Conservation (phyloP, 2,888 invertebrate genomes). For the Drosophila anomalata region DNA sequence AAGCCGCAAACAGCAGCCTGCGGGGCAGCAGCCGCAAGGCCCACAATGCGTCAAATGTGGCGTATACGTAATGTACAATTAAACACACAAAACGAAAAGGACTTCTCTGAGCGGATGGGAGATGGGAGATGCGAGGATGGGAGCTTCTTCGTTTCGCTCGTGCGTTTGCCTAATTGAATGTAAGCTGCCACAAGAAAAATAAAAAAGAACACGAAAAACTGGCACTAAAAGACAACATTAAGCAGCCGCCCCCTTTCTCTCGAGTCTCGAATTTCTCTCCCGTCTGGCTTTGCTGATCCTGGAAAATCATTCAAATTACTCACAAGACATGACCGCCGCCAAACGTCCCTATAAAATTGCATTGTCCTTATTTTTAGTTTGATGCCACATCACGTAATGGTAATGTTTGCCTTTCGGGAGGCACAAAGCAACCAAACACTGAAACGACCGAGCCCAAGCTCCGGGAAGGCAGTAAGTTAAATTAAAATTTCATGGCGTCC, state of each 20-base stretch:
- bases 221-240: conserved; percentile 61
- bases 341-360: conserved; percentile 76
- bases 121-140: neutral
- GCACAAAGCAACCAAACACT: conserved; percentile 16
- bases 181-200: conserved; percentile 64
- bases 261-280: neutral
- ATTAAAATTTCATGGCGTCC: conserved; percentile 69
- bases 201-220: conserved; percentile 21
- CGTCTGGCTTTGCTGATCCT: conserved; percentile 36
- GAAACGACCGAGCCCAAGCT: neutral
- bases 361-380: conserved; percentile 73
- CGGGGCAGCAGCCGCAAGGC: conserved; percentile 13
- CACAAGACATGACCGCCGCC: conserved; percentile 44
- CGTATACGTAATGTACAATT: conserved; percentile 72
- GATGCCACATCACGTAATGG: conserved; percentile 53
- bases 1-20: conserved; percentile 33
- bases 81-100: conserved; percentile 46
- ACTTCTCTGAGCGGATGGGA: neutral
- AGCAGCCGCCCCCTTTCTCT: conserved; percentile 26
- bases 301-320: conserved; percentile 43
- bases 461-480: conserved; percentile 53
- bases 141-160: conserved; percentile 48
- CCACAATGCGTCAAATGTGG: conserved; percentile 68
- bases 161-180: conserved; percentile 72
- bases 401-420: conserved; percentile 55